These are phyloP conservation scores for Taxidea taxus DNA, from an alignment of 2,113 vertebrate genomes.

Conservation along the genomic window DNA sequence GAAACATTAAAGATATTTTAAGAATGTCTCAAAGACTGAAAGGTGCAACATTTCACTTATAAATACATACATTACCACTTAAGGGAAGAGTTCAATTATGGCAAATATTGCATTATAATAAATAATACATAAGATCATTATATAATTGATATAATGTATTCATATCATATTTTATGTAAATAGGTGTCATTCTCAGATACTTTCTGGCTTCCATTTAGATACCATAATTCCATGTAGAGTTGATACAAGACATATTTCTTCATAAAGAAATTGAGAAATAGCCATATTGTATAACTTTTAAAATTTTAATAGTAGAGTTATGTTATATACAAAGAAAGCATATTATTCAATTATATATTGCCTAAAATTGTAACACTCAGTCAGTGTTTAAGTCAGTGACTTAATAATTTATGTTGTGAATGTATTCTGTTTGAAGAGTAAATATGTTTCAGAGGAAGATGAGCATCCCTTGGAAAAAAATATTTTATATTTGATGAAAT, in stretches of 20 bases:
- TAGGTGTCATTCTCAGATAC: background rate
- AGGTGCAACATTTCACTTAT: background rate
- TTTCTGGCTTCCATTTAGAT: background rate
- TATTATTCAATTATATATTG: background rate
- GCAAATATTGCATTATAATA: background rate
- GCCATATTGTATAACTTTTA: background rate
- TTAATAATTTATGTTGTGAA: background rate
- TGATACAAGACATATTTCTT: background rate
- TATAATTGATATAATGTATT: background rate
- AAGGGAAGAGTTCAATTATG: background rate
- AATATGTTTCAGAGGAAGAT: background rate
- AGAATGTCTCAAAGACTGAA: background rate
- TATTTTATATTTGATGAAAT: background rate
- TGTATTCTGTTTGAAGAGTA: background rate
- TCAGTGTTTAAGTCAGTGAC: background rate
- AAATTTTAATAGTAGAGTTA: background rate
- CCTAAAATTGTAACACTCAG: background rate
- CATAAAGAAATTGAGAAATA: background rate
- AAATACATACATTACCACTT: background rate
- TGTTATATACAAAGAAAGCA: background rate
- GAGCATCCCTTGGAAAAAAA: background rate
- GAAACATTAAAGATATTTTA: background rate
- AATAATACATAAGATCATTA: background rate
- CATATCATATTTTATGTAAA: background rate
- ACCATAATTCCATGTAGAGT: background rate